phyloP scores from a whole-genome alignment of 2,113 vertebrate species.

The Scomber scombrus region DNA sequence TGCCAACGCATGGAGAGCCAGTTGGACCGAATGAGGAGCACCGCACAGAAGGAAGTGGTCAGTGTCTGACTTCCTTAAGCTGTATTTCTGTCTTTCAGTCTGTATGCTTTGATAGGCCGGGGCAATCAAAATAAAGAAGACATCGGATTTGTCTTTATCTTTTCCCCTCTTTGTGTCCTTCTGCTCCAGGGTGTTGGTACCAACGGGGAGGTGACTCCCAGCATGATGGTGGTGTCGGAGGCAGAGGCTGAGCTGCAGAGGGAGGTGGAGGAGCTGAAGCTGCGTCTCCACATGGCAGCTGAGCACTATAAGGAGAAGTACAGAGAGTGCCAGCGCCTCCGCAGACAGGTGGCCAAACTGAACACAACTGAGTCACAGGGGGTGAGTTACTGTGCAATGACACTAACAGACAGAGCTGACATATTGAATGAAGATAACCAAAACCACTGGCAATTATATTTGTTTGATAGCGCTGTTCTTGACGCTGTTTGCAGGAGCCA shows the following conservation, averaged over 20 bases:
- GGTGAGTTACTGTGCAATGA: conserved; percentile 77
- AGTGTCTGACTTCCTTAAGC: conserved; percentile 17
- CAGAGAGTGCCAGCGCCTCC: conserved; percentile 96
- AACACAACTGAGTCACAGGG: conserved; percentile 85
- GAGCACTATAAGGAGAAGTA: conserved; percentile 99
- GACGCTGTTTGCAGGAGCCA: conserved; percentile 73
- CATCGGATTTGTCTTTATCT: too few relatives aligned
- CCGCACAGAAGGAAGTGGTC: conserved; percentile 86
- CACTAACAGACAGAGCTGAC: not conserved
- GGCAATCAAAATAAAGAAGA: too few relatives aligned
- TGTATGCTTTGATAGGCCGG: not conserved
- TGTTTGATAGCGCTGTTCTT: not conserved
- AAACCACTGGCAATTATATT: not conserved
- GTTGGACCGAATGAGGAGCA: conserved; percentile 81
- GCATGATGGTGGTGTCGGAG: conserved; percentile 71
- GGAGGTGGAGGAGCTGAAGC: conserved; percentile 97
- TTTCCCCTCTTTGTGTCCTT: not conserved
- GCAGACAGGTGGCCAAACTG: conserved; percentile 94
- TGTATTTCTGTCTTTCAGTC: not conserved
- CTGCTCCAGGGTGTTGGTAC: conserved; percentile 75
- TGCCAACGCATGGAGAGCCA: conserved; percentile 81
- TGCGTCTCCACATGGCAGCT: conserved; percentile 97
- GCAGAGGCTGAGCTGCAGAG: conserved; percentile 95
- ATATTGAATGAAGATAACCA: not conserved
- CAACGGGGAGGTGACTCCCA: conserved; percentile 65